These are phyloP conservation scores for Formica selysi DNA, from an alignment of 1,140 invertebrate genomes.

Conservation along the genomic window DNA sequence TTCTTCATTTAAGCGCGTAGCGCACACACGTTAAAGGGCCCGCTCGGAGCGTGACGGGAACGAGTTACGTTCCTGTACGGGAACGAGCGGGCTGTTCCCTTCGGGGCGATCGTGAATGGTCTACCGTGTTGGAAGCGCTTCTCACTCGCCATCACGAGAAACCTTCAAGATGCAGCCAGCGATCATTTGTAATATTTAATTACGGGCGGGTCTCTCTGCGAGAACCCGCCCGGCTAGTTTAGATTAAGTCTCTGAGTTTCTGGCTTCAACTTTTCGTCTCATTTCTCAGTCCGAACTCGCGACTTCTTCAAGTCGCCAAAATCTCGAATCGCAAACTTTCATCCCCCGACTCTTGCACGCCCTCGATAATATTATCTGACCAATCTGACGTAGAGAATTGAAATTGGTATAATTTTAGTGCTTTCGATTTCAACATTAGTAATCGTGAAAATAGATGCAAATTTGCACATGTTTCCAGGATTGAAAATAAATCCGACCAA, in stretches of 20 bases:
- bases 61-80: conserved; percentile 68
- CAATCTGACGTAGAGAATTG: background rate
- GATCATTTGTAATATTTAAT: conserved; percentile 77
- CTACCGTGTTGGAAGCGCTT: conserved; percentile 66
- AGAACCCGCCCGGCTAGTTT: conserved; percentile 48
- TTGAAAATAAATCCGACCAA: conserved; percentile 40
- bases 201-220: conserved; percentile 67
- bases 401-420: background rate
- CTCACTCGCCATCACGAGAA: conserved; percentile 55
- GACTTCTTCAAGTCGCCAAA: background rate
- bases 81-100: conserved; percentile 66
- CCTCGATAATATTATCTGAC: background rate
- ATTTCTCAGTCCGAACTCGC: background rate
- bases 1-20: conserved; percentile 62
- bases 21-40: conserved; percentile 47
- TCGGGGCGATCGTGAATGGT: conserved; percentile 72
- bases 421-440: background rate
- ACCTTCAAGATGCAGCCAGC: conserved; percentile 61
- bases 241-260: conserved; percentile 37
- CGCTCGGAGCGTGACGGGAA: conserved; percentile 70
- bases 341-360: background rate
- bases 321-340: background rate
- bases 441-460: background rate
- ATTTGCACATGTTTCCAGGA: conserved; percentile 14
- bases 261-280: conserved; percentile 3